These are phyloP conservation scores for Pterocles orientalis DNA, from an alignment of 2,113 vertebrate genomes.

Conservation along the genomic window DNA sequence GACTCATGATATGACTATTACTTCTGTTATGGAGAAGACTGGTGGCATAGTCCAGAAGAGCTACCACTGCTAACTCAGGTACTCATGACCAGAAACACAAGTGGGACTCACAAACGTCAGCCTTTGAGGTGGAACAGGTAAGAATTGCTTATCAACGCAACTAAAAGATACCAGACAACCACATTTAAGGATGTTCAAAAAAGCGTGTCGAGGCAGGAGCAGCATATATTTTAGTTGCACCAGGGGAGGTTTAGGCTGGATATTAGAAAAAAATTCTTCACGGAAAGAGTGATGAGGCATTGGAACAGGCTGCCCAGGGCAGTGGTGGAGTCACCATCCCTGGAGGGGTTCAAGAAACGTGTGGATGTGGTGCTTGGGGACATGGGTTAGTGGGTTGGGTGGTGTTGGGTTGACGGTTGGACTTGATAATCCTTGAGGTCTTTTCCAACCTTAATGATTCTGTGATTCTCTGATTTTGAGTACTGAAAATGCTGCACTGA, in stretches of 20 bases:
- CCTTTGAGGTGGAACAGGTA: background rate
- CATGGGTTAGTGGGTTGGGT: too few species aligned
- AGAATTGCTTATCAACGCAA: background rate
- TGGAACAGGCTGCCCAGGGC: too few species aligned
- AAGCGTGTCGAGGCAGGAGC: background rate
- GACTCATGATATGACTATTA: background rate
- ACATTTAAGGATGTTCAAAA: background rate
- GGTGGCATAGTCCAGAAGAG: background rate
- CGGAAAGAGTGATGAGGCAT: too few species aligned
- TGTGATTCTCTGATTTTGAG: background rate
- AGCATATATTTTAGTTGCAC: background rate
- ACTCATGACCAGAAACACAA: background rate
- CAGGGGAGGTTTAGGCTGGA: too few species aligned
- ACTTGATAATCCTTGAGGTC: too few species aligned
- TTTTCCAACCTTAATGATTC: too few species aligned
- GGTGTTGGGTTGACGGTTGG: too few species aligned
- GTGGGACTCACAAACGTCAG: background rate
- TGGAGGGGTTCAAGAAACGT: too few species aligned
- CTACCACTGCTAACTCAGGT: background rate
- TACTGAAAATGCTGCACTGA: background rate
- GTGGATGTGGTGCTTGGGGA: too few species aligned
- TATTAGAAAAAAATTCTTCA: too few species aligned
- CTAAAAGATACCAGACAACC: background rate
- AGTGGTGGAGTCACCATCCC: too few species aligned
- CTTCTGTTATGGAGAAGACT: background rate